These are phyloP conservation scores for Bradypodion ventrale DNA, from an alignment of 2,797 vertebrate genomes.

Conservation along the genomic window DNA sequence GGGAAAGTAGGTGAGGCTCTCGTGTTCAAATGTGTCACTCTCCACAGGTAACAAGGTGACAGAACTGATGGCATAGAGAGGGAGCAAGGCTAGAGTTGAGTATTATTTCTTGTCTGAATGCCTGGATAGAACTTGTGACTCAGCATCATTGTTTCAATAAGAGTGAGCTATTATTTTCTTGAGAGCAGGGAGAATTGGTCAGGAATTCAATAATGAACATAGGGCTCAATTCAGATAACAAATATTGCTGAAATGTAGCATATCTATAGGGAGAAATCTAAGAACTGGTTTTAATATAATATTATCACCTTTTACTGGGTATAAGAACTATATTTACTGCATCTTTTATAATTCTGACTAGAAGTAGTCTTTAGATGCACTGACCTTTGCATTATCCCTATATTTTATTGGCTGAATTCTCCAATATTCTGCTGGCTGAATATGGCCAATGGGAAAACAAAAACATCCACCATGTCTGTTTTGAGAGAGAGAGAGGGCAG, in stretches of 20 bases:
- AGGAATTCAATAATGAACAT: slow-evolving; percentile 9
- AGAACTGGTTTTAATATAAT: neutral
- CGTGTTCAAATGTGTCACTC: too few relatives aligned
- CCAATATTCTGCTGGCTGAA: slow-evolving; percentile 41
- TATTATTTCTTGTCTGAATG: too few relatives aligned
- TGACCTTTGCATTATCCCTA: slow-evolving; percentile 32
- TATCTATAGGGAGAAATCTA: slow-evolving; percentile 5
- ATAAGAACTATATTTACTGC: slow-evolving; percentile 16
- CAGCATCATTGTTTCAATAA: neutral
- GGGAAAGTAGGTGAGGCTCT: too few relatives aligned
- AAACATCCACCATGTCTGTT: slow-evolving; percentile 62
- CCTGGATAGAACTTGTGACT: neutral
- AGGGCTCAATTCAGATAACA: neutral
- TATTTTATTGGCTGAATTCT: slow-evolving; percentile 25
- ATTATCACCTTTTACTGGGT: neutral
- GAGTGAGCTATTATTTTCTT: neutral
- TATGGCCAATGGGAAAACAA: slow-evolving; percentile 56
- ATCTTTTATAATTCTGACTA: slow-evolving; percentile 33
- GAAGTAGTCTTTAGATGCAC: slow-evolving; percentile 33
- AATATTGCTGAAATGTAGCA: neutral
- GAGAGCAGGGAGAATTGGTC: neutral
- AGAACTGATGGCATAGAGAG: too few relatives aligned
- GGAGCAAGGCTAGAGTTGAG: too few relatives aligned
- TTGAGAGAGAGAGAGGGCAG: slow-evolving; percentile 52
- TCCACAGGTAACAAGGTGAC: too few relatives aligned